Evolutionary conservation across 2,888 invertebrate genomes (phyloP).

Genomic region (Phlogophora meticulosa): DNA sequence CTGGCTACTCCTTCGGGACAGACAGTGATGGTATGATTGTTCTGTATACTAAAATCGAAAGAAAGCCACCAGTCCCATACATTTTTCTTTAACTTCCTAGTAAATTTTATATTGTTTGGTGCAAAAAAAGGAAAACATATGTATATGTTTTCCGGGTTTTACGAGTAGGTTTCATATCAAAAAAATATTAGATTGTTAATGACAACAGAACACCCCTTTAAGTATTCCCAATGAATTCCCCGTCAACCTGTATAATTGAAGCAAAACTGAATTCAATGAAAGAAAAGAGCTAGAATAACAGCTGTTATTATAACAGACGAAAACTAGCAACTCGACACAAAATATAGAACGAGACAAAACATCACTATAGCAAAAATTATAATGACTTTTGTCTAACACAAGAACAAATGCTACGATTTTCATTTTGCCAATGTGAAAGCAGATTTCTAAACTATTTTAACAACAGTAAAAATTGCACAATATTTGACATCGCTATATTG

Average conservation of each 20-base stretch:
- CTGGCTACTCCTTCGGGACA: too few relatives aligned
- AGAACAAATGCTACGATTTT: slow-evolving; percentile 10
- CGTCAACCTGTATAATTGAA: neutral
- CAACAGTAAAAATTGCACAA: slow-evolving; percentile 76
- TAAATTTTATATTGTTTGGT: too few relatives aligned
- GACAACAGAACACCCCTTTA: neutral
- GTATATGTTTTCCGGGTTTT: neutral
- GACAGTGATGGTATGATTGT: too few relatives aligned
- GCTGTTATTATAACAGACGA: slow-evolving; percentile 1
- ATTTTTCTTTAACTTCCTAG: too few relatives aligned
- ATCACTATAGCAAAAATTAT: slow-evolving; percentile 37
- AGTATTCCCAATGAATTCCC: too few relatives aligned
- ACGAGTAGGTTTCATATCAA: neutral
- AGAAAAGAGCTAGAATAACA: neutral
- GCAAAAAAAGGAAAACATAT: too few relatives aligned
- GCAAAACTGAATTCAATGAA: neutral
- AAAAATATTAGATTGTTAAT: neutral
- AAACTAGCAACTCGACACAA: neutral
- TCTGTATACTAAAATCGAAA: too few relatives aligned
- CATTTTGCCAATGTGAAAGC: slow-evolving; percentile 59
- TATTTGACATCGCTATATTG: slow-evolving; percentile 70
- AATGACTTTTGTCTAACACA: slow-evolving; percentile 6
- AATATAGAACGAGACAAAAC: slow-evolving; percentile 21
- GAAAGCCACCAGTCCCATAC: too few relatives aligned
- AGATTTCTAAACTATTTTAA: slow-evolving; percentile 65